Evolutionary conservation across 2,113 vertebrate genomes (phyloP), one percentile per base, ranked within the genome.

Genomic region (Semnornis frantzii): DNA sequence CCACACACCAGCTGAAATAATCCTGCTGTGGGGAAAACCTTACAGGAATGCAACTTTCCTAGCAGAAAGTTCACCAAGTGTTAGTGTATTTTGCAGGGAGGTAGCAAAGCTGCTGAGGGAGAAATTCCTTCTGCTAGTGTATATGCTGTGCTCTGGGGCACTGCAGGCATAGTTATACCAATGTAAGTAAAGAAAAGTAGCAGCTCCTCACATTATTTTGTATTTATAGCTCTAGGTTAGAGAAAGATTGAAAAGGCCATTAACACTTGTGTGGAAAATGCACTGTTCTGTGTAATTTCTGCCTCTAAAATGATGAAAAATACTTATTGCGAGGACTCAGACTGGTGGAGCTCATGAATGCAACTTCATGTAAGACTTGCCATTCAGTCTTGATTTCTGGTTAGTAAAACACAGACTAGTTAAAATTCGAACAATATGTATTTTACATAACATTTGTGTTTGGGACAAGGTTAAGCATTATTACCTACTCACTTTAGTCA

Each of bases 171-270:
- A 82, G 59, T 70, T 80, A 80, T 21, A 46, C 28, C 39, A 75
- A 27, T 34, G 21, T 46, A 91, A 66, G 33, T 31, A 28, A 23
- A 77, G 31, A 70, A 92, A 81, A 91, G 17, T 58, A 59, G 58
- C 68, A 93, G 54, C 14, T 81, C 91, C 87, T 93, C 65, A 81
- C 8, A 1, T 80, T 70, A 74, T 31, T 59, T 58, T 87, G 19
- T 82, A 85, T 96, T 95, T 95, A 89, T 92, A 95, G 64, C 54
- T 89, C 23, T 83, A 71, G 84, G 85, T 91, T 85, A 94, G 48
- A 71, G 8, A 52, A 8, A 93, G 52, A 89, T 68, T 78, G 82
- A 92, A 94, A 96, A 94, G 71, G 72, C 60, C 64, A 69, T 68
- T 91, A 96, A 85, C 89, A 83, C 79, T 91, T 79, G 1, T 25